Conservation (phyloP, 2,888 invertebrate species). For the Drosophila limbata region DNA sequence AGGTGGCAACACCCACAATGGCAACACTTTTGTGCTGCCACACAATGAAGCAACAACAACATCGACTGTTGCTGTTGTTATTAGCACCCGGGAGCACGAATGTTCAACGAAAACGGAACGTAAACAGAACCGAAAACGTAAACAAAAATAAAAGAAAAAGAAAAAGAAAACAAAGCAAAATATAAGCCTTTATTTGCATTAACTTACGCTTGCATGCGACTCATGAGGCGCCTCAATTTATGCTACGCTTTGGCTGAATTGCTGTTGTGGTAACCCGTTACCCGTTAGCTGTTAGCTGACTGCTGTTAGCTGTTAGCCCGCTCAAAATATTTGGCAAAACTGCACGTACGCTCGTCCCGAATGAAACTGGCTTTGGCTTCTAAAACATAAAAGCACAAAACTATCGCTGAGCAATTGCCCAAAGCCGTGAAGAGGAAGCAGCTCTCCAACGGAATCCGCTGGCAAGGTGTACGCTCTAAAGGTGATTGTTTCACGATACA, state of each 20-base stretch:
- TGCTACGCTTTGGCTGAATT: slow-evolving; percentile 51
- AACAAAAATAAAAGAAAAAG: slow-evolving; percentile 1
- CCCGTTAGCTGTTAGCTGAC: slow-evolving; percentile 3
- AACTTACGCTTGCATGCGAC: slow-evolving; percentile 82
- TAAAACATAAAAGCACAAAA: slow-evolving; percentile 76
- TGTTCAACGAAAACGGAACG: slow-evolving; percentile 10
- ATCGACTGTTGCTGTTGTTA: slow-evolving; percentile 46
- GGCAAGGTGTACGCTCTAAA: slow-evolving; percentile 59
- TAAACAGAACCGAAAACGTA: slow-evolving; percentile 12
- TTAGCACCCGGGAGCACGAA: slow-evolving; percentile 66
- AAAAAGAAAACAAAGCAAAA: slow-evolving; percentile 2
- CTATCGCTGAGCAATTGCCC: slow-evolving; percentile 25
- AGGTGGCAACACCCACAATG: slow-evolving; percentile 52
- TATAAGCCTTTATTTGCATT: slow-evolving; percentile 48
- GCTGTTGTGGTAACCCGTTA: slow-evolving; percentile 5
- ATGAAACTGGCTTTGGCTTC: slow-evolving; percentile 63
- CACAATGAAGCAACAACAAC: neutral
- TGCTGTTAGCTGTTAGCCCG: slow-evolving; percentile 11
- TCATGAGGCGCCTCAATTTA: slow-evolving; percentile 73
- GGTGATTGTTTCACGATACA: slow-evolving; percentile 62
- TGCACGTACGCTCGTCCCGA: slow-evolving; percentile 73
- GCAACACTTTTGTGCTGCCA: slow-evolving; percentile 27
- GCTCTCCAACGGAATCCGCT: slow-evolving; percentile 44
- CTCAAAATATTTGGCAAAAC: slow-evolving; percentile 57
- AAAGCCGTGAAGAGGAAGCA: slow-evolving; percentile 37